Evolutionary conservation across 1,140 invertebrate species (phyloP).

Genomic region (Leptoteleia sp.): DNA sequence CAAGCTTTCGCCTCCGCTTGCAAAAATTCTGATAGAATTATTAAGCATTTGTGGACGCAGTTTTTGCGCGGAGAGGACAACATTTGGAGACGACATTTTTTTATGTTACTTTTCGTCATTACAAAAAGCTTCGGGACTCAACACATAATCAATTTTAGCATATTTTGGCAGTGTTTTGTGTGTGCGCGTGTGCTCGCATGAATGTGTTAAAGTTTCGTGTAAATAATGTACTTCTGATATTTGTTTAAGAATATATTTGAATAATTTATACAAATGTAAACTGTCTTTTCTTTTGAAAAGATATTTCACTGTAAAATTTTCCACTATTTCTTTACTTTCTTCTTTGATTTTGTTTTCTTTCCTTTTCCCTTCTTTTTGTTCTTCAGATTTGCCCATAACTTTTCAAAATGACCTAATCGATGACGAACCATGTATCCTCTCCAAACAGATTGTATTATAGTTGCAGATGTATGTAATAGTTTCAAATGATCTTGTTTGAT

Average conservation of each 20-base stretch:
- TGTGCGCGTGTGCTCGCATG: conserved; percentile 71
- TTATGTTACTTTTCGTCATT: neutral
- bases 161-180: conserved; percentile 45
- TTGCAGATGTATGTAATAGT: conserved; percentile 58
- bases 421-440: conserved; percentile 74
- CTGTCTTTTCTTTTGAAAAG: conserved; percentile 6
- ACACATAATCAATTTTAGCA: conserved; percentile 33
- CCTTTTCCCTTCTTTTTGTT: conserved; percentile 51
- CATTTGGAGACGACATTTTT: conserved; percentile 26
- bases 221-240: conserved; percentile 77
- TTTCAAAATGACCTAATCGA: conserved; percentile 65
- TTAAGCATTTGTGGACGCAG: conserved; percentile 14
- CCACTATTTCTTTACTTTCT: conserved; percentile 27
- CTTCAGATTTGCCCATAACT: conserved; percentile 40
- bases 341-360: conserved; percentile 16
- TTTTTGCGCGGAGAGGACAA: conserved; percentile 35
- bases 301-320: too few species aligned
- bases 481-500: conserved; percentile 7
- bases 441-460: conserved; percentile 71
- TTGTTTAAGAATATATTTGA: conserved; percentile 81
- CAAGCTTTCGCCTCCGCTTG: conserved; percentile 21
- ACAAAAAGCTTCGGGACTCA: too few species aligned
- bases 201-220: conserved; percentile 74
- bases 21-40: conserved; percentile 25
- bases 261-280: conserved; percentile 77